Evolutionary conservation across 2,888 invertebrate species (phyloP).

Genomic region (Panopea generosa): DNA sequence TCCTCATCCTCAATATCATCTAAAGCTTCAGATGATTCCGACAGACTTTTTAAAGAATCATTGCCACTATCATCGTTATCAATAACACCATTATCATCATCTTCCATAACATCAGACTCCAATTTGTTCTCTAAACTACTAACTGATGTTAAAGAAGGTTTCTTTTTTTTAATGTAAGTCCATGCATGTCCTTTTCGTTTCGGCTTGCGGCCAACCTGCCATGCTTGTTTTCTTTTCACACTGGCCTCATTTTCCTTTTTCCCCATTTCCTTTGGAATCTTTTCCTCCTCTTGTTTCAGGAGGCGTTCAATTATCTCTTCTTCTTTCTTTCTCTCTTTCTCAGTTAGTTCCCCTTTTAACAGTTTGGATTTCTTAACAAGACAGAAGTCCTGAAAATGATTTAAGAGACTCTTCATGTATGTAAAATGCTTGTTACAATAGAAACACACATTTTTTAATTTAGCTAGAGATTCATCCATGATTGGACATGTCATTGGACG

Average conservation of each 20-base stretch:
- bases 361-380: slow-evolving; percentile 73
- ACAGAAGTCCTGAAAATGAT: slow-evolving; percentile 83
- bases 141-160: slow-evolving; percentile 21
- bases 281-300: slow-evolving; percentile 63
- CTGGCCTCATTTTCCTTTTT: slow-evolving; percentile 38
- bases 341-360: slow-evolving; percentile 64
- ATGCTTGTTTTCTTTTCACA: slow-evolving; percentile 65
- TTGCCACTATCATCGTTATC: slow-evolving; percentile 12
- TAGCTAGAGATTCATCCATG: slow-evolving; percentile 62
- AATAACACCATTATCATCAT: neutral
- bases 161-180: slow-evolving; percentile 75
- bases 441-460: slow-evolving; percentile 76
- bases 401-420: slow-evolving; percentile 82
- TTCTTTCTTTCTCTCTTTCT: slow-evolving; percentile 69
- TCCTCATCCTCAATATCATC: neutral
- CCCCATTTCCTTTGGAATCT: slow-evolving; percentile 42
- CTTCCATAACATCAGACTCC: neutral
- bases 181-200: slow-evolving; percentile 75
- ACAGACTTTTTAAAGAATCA: no score
- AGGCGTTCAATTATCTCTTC: slow-evolving; percentile 67
- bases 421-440: slow-evolving; percentile 83
- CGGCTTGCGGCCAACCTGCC: slow-evolving; percentile 74
- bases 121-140: neutral
- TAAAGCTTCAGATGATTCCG: neutral
- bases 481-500: slow-evolving; percentile 71